phyloP scores from a whole-genome alignment of 2,797 vertebrate genomes.

The Lophotriccus pileatus region DNA sequence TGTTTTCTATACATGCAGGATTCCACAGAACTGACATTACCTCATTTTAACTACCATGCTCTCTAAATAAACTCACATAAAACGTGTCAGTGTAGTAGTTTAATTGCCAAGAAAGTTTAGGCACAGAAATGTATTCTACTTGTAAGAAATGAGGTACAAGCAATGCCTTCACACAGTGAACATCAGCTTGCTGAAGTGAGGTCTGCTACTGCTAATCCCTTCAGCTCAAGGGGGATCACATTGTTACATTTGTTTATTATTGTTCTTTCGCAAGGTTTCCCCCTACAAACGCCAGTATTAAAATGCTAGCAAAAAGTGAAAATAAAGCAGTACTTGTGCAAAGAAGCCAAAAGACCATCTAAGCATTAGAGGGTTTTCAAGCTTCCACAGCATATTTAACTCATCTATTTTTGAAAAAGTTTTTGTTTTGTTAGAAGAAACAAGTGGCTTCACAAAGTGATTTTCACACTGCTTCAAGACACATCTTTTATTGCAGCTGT shows the following conservation, averaged over 20 bases:
- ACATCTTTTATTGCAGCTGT: neutral
- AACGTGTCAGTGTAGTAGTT: neutral
- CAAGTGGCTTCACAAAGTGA: neutral
- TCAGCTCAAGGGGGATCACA: neutral
- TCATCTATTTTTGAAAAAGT: neutral
- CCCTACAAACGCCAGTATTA: neutral
- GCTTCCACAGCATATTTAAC: neutral
- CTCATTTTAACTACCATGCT: neutral
- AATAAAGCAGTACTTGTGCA: neutral
- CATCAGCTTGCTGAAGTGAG: neutral
- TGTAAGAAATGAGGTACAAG: neutral
- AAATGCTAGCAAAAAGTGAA: neutral
- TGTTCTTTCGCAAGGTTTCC: neutral
- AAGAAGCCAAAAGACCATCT: neutral
- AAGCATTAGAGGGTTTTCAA: neutral
- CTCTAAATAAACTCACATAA: neutral
- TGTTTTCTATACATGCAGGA: neutral
- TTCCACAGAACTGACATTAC: neutral
- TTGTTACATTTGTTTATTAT: neutral
- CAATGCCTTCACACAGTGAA: neutral
- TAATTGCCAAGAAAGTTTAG: neutral
- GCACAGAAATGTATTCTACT: neutral
- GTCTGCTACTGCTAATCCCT: neutral
- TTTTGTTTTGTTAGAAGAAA: neutral
- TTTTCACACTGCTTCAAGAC: neutral